Evolutionary conservation across 1,140 invertebrate species (phyloP).

Genomic region (Bombus picipes): DNA sequence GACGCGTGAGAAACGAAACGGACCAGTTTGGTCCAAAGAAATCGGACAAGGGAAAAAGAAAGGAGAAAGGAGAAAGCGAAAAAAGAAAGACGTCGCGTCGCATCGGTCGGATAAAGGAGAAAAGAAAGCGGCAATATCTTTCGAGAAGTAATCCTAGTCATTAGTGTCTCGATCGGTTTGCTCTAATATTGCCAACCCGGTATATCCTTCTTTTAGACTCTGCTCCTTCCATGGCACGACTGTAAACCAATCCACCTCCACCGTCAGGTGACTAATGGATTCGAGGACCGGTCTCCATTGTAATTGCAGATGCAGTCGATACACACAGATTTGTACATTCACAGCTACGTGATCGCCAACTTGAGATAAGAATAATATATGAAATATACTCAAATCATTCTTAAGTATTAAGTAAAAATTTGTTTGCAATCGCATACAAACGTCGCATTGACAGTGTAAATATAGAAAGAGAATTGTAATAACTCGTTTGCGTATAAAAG

Average conservation of each 20-base stretch:
- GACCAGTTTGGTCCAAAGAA: not conserved
- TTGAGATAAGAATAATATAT: too few relatives aligned
- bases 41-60: not conserved
- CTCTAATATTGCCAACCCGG: conserved; percentile 52
- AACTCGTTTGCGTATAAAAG: too few relatives aligned
- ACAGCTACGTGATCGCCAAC: conserved; percentile 28
- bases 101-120: conserved; percentile 28
- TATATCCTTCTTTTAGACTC: conserved; percentile 30
- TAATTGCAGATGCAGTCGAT: conserved; percentile 67
- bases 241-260: conserved; percentile 53
- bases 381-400: too few relatives aligned
- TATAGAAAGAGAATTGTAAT: too few relatives aligned
- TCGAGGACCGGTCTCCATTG: conserved; percentile 61
- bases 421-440: too few relatives aligned
- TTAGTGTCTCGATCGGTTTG: conserved; percentile 63
- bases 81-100: conserved; percentile 15
- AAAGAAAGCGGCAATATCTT: conserved; percentile 59
- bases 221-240: conserved; percentile 27
- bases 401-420: too few relatives aligned
- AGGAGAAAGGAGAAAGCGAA: conserved; percentile 12
- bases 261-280: conserved; percentile 67
- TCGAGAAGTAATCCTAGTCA: conserved; percentile 64
- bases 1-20: conserved; percentile 35
- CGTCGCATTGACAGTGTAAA: too few relatives aligned
- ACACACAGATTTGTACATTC: conserved; percentile 42